Evolutionary conservation across 1,140 invertebrate species (phyloP).

Genomic region (Andrena cerasifolii): DNA sequence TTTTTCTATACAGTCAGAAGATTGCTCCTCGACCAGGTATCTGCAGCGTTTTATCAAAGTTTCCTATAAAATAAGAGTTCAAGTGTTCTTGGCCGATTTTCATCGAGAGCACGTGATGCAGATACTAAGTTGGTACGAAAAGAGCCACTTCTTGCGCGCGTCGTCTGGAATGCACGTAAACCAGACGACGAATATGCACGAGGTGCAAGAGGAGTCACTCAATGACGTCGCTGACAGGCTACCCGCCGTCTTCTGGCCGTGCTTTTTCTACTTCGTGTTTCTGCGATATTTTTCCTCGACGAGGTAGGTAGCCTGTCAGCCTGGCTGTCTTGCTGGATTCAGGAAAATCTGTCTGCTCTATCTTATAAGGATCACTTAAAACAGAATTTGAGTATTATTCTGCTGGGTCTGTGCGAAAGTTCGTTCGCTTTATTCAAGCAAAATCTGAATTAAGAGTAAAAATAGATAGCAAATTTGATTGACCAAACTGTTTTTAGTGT

Average conservation of each 20-base stretch:
- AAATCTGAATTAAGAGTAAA: too few relatives aligned
- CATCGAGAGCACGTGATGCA: background rate
- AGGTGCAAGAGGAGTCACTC: slow-evolving; percentile 77
- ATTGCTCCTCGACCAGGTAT: too few relatives aligned
- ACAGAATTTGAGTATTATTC: too few relatives aligned
- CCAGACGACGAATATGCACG: slow-evolving; percentile 65
- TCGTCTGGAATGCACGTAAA: slow-evolving; percentile 57
- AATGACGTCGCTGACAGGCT: slow-evolving; percentile 74
- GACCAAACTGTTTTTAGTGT: too few relatives aligned
- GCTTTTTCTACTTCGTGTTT: slow-evolving; percentile 34
- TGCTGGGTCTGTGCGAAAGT: too few relatives aligned
- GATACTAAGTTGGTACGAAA: slow-evolving; percentile 36
- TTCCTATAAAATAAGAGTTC: background rate
- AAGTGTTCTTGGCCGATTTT: background rate
- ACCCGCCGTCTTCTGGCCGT: slow-evolving; percentile 47
- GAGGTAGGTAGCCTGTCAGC: background rate
- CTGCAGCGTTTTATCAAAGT: background rate
- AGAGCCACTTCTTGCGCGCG: slow-evolving; percentile 41
- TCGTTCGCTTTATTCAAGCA: too few relatives aligned
- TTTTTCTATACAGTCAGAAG: too few relatives aligned
- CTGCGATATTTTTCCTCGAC: slow-evolving; percentile 36
- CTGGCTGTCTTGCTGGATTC: too few relatives aligned
- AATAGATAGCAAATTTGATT: too few relatives aligned
- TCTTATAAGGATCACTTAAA: too few relatives aligned
- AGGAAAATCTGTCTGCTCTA: too few relatives aligned